Evolutionary conservation across 2,797 vertebrate genomes (phyloP), one percentile per base, ranked within the genome.

Genomic region (Sebastes matsubarae): DNA sequence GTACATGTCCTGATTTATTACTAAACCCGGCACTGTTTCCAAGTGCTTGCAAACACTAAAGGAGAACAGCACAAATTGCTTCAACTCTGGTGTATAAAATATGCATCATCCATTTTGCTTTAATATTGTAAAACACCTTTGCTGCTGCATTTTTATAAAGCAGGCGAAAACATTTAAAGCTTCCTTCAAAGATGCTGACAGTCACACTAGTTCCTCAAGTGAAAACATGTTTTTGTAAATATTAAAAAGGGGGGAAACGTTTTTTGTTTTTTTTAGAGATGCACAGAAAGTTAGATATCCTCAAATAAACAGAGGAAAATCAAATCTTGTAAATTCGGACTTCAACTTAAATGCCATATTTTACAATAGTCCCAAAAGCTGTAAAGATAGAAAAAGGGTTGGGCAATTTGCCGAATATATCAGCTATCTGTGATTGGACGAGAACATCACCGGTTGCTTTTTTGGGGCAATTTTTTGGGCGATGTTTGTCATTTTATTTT

Each of bases 171-270:
- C 20, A 60, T 61, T 55, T 12, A 64, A 58, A 54, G 29, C 20
- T 38, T 36, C 24, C 18, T 30, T 78, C 30, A 65, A 71, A 80
- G 52, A 74, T 30, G 54, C 65, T 5, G 27, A 82, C 72, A 64
- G 34, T 29, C 67, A 34, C 12, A 14, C 14, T 24, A 6, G 34
- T 24, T 57, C 8, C 46, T 34, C 10, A 30, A 8, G 22, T 27
- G 18, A 13, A 52, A 58, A 25, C 24, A 6, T 22, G 8, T 32
- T 25, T 73, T 54, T 2, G 18, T 4, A 52, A n/a, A 52, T 52
- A 52, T n/a, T 20, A 52, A 52, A 52, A 52, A 9, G 50, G 16
- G 42, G 16, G 42, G 6, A 18, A 18, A n/a, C 18, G 3, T n/a
- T 50, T 8, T 50, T 36, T 12, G 0, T 8, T 50, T 50, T 50